These are phyloP conservation scores for Pandemis cinnamomeana DNA, from an alignment of 2,888 invertebrate species.

Conservation along the genomic window DNA sequence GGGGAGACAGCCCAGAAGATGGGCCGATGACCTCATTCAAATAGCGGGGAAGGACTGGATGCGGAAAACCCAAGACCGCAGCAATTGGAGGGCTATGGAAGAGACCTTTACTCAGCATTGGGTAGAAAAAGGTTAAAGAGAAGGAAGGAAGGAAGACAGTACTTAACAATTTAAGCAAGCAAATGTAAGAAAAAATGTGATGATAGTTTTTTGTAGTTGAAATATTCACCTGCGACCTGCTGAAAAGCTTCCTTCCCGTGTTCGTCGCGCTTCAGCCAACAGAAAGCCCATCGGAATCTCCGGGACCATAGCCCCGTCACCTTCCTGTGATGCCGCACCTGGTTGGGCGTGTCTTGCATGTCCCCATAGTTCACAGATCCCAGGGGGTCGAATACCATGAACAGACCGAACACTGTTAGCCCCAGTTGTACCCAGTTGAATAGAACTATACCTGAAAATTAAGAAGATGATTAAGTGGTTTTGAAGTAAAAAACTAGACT, in stretches of 20 bases:
- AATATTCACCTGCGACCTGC: conserved; percentile 88
- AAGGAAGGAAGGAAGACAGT: too few species aligned
- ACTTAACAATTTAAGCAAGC: too few species aligned
- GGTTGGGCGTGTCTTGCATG: conserved; percentile 86
- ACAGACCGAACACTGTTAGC: conserved; percentile 89
- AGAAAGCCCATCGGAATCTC: conserved; percentile 90
- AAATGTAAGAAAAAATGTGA: too few species aligned
- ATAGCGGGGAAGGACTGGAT: too few species aligned
- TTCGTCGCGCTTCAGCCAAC: conserved; percentile 89
- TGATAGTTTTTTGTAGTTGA: not conserved
- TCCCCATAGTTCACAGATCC: conserved; percentile 87
- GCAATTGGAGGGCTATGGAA: too few species aligned
- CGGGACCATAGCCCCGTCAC: conserved; percentile 90
- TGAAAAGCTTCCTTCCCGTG: conserved; percentile 91
- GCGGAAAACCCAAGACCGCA: too few species aligned
- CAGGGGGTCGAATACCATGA: conserved; percentile 92
- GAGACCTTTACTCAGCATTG: too few species aligned
- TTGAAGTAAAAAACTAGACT: not conserved
- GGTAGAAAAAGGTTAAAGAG: too few species aligned
- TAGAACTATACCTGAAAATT: conserved; percentile 87
- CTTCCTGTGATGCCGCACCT: conserved; percentile 87
- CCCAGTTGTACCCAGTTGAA: conserved; percentile 93
- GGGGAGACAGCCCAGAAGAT: too few species aligned
- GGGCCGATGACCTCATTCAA: too few species aligned
- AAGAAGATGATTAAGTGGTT: not conserved